phyloP scores from a whole-genome alignment of 92 coral and sea anemone genomes.

The Meandrina meandrites region DNA sequence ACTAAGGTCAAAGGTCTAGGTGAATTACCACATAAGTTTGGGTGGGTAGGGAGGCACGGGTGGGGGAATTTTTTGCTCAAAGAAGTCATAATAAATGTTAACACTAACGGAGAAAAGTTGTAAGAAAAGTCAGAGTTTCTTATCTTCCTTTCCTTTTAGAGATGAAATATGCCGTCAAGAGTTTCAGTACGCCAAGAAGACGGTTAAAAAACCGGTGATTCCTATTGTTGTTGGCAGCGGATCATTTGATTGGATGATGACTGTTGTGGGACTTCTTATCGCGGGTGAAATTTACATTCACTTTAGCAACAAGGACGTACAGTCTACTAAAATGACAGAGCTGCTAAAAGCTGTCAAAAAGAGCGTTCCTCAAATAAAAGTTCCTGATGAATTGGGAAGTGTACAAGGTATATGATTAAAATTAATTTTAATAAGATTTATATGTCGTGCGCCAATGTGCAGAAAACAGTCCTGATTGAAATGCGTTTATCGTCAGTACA shows the following conservation, averaged over 20 bases:
- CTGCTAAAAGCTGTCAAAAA: constrained; percentile 71
- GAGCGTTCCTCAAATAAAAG: constrained; percentile 60
- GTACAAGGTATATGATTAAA: constrained; percentile 15
- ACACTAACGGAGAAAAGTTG: not conserved
- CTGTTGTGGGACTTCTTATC: constrained; percentile 90
- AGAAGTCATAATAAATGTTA: not conserved
- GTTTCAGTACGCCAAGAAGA: constrained; percentile 94
- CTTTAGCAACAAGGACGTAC: constrained; percentile 75
- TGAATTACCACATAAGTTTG: too few relatives aligned
- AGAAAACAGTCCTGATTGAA: too few relatives aligned
- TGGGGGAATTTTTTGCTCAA: too few relatives aligned
- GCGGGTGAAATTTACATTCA: constrained; percentile 97
- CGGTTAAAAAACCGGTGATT: constrained; percentile 85
- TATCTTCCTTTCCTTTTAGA: constrained; percentile 32
- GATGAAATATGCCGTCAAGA: constrained; percentile 95
- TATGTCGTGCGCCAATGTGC: too few relatives aligned
- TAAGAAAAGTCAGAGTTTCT: not conserved
- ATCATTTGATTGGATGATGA: constrained; percentile 94
- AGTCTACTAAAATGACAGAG: constrained; percentile 75
- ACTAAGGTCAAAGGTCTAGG: too few relatives aligned
- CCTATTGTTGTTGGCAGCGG: constrained; percentile 91
- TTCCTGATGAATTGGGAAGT: constrained; percentile 19
- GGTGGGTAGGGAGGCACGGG: too few relatives aligned
- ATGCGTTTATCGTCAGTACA: too few relatives aligned
- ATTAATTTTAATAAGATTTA: too few relatives aligned